phyloP scores from a whole-genome alignment of 2,888 invertebrate genomes.

The Ochropleura leucogaster region DNA sequence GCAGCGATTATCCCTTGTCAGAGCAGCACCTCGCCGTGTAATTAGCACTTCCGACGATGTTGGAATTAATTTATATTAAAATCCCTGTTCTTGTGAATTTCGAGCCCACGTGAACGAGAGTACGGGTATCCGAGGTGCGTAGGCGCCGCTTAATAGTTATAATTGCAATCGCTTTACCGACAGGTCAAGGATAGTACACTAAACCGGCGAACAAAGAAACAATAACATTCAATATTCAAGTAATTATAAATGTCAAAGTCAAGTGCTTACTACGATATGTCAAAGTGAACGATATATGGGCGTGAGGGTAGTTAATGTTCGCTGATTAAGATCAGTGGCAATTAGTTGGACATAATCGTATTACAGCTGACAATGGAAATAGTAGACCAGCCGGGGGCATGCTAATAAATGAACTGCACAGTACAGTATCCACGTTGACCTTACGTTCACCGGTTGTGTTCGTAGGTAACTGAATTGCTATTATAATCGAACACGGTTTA shows the following conservation, averaged over 20 bases:
- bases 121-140: conserved; percentile 63
- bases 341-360: conserved; percentile 78
- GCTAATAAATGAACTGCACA: conserved; percentile 78
- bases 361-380: conserved; percentile 75
- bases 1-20: conserved; percentile 64
- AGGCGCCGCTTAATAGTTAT: conserved; percentile 68
- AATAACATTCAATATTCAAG: conserved; percentile 74
- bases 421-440: conserved; percentile 73
- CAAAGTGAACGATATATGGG: conserved; percentile 71
- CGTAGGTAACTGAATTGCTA: conserved; percentile 57
- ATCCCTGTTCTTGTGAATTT: conserved; percentile 53
- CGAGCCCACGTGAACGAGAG: conserved; percentile 66
- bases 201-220: conserved; percentile 76
- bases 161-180: conserved; percentile 70
- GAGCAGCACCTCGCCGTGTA: conserved; percentile 58
- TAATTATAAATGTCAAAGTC: conserved; percentile 80
- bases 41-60: conserved; percentile 67
- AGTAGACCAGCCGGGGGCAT: conserved; percentile 67
- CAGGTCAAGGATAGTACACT: conserved; percentile 78
- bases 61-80: conserved; percentile 68
- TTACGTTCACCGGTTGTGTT: conserved; percentile 79
- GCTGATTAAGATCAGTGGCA: conserved; percentile 75
- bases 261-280: conserved; percentile 69
- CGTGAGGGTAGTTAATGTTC: conserved; percentile 65
- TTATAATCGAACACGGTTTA: conserved; percentile 53